phyloP scores from a whole-genome alignment of 2,797 vertebrate species.

The Melanotaenia pygmaea region DNA sequence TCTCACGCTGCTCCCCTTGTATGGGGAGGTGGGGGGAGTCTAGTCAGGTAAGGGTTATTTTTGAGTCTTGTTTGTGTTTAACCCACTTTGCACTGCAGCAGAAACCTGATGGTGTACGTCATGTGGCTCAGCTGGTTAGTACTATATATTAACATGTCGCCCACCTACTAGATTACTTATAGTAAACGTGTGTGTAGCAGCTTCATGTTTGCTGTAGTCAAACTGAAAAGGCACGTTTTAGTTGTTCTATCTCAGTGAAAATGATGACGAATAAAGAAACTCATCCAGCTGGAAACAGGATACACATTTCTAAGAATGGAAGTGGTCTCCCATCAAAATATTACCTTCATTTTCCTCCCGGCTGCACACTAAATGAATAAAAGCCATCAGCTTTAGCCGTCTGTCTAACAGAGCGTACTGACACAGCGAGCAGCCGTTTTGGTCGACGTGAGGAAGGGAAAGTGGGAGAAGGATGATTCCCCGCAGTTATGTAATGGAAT shows the following conservation, averaged over 20 bases:
- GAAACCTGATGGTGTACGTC: constrained; percentile 11
- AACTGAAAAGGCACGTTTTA: too few species aligned
- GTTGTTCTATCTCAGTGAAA: too few species aligned
- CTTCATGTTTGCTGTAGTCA: too few species aligned
- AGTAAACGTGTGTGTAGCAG: not conserved
- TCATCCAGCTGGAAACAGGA: not conserved
- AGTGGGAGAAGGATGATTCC: constrained; percentile 20
- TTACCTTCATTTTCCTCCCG: not conserved
- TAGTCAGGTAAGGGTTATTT: too few species aligned
- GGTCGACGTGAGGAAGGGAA: not conserved
- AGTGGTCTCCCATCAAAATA: not conserved
- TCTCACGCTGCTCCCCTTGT: too few species aligned
- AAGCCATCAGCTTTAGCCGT: not conserved
- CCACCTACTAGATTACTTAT: constrained; percentile 3
- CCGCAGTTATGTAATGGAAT: constrained; percentile 38
- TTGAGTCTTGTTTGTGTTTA: too few species aligned
- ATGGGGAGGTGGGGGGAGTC: too few species aligned
- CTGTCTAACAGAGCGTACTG: too few species aligned
- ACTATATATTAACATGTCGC: constrained; percentile 20
- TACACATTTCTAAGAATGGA: not conserved
- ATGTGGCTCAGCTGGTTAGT: constrained; percentile 8
- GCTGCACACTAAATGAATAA: constrained; percentile 1
- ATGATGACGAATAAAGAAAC: not conserved
- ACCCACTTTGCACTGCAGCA: not conserved
- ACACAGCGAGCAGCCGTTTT: too few species aligned